Evolutionary conservation across 2,888 invertebrate genomes (phyloP).

Genomic region (Ethmia dodecea): DNA sequence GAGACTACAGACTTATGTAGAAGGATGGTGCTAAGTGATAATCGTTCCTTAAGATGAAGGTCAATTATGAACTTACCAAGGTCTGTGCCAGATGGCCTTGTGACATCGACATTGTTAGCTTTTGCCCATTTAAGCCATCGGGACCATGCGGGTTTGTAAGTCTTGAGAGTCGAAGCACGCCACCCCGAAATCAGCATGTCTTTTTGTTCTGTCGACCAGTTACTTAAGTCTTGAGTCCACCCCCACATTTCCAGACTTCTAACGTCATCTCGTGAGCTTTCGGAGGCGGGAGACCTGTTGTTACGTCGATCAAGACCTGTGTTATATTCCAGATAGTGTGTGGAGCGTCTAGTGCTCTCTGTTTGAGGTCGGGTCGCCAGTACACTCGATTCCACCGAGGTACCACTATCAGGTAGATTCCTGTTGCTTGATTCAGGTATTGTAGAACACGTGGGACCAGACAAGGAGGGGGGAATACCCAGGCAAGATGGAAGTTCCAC

Average conservation of each 20-base stretch:
- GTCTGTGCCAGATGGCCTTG: constrained; percentile 4
- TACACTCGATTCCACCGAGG: constrained; percentile 9
- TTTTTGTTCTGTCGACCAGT: constrained; percentile 16
- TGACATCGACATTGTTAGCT: constrained; percentile 1
- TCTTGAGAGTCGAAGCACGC: constrained; percentile 19
- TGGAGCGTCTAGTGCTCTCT: constrained; percentile 13
- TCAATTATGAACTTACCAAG: constrained; percentile 9
- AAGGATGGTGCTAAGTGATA: constrained; percentile 11
- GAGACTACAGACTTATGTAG: constrained; percentile 8
- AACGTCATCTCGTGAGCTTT: constrained; percentile 10
- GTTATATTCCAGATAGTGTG: constrained; percentile 9
- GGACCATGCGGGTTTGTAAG: constrained; percentile 13
- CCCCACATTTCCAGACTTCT: constrained; percentile 21
- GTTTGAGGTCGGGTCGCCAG: constrained; percentile 21
- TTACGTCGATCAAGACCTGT: constrained; percentile 12
- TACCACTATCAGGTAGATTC: constrained; percentile 9
- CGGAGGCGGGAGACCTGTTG: constrained; percentile 13
- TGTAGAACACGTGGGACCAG: constrained; percentile 24
- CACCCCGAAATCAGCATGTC: constrained; percentile 16
- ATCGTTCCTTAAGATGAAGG: constrained; percentile 7
- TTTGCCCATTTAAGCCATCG: constrained; percentile 14
- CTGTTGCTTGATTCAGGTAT: constrained; percentile 21
- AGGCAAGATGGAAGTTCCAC: constrained; percentile 23
- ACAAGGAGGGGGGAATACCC: constrained; percentile 30
- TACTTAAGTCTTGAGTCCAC: constrained; percentile 15